Percentiles rank a stretch among this genome's conserved stretches.
Conservation (phyloP, 2,888 invertebrate species). For the Tetheella fluctuosa region DNA sequence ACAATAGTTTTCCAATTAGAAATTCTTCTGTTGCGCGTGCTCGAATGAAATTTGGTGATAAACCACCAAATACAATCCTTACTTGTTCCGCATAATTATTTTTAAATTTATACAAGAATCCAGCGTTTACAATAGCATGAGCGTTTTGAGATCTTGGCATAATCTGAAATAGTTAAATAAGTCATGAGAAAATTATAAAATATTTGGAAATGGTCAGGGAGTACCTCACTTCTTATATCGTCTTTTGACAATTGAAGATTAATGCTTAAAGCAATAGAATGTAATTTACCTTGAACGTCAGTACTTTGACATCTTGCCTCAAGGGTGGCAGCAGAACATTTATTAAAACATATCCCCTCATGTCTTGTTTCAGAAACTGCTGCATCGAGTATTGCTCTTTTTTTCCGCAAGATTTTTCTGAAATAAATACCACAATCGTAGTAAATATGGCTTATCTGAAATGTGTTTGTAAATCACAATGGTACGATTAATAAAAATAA, state of each 20-base stretch:
- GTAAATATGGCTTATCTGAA: too few relatives aligned
- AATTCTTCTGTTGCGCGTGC: conserved; percentile 77
- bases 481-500: too few relatives aligned
- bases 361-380: conserved; percentile 5
- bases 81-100: conserved; percentile 65
- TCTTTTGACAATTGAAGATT: too few relatives aligned
- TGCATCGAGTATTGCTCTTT: not conserved
- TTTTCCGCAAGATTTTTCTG: too few relatives aligned
- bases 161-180: too few relatives aligned
- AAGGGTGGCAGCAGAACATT: not conserved
- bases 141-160: conserved; percentile 89
- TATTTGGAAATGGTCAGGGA: too few relatives aligned
- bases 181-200: too few relatives aligned
- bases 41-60: conserved; percentile 60
- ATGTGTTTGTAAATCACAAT: too few relatives aligned
- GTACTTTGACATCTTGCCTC: not conserved
- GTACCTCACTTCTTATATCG: too few relatives aligned
- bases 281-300: not conserved
- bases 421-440: too few relatives aligned
- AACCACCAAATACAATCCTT: conserved; percentile 81
- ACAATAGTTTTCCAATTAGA: conserved; percentile 59
- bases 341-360: not conserved
- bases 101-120: conserved; percentile 81
- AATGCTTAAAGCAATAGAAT: too few relatives aligned
- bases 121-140: conserved; percentile 90